phyloP scores from a whole-genome alignment of 1,140 invertebrate species.

The Octopus bimaculoides region DNA sequence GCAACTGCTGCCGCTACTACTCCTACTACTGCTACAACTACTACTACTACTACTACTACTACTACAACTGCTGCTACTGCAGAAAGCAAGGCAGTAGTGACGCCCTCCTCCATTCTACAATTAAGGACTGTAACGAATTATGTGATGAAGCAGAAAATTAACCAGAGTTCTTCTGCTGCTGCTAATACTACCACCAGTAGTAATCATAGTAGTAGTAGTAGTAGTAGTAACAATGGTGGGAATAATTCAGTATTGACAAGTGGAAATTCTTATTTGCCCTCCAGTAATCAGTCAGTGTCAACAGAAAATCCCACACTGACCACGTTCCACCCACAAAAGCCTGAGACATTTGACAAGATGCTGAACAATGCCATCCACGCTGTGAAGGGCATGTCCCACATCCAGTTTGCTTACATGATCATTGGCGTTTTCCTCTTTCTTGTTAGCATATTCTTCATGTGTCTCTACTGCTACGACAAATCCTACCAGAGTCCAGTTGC shows the following conservation, averaged over 20 bases:
- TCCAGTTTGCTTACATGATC: constrained; percentile 59
- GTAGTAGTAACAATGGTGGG: neutral
- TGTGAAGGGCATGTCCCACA: constrained; percentile 52
- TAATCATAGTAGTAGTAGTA: too few species aligned
- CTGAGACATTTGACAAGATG: constrained; percentile 18
- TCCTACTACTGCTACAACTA: constrained; percentile 12
- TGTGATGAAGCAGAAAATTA: neutral
- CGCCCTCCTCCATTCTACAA: too few species aligned
- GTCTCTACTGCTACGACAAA: constrained; percentile 54
- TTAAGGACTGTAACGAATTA: too few species aligned
- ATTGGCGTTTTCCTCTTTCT: constrained; percentile 56
- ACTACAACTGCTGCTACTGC: too few species aligned
- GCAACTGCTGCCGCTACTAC: constrained; percentile 19
- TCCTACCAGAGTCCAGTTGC: constrained; percentile 18
- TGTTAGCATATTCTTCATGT: constrained; percentile 55
- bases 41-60: neutral
- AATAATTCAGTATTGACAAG: too few species aligned
- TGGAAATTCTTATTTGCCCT: too few species aligned
- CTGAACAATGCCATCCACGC: constrained; percentile 24
- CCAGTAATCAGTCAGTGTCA: too few species aligned
- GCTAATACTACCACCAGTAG: too few species aligned
- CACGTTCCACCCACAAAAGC: constrained; percentile 6
- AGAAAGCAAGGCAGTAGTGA: too few species aligned
- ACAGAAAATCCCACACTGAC: neutral
- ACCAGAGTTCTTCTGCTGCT: neutral